Conservation (phyloP, 2,113 vertebrate species). For the Microcebus jonahi region DNA sequence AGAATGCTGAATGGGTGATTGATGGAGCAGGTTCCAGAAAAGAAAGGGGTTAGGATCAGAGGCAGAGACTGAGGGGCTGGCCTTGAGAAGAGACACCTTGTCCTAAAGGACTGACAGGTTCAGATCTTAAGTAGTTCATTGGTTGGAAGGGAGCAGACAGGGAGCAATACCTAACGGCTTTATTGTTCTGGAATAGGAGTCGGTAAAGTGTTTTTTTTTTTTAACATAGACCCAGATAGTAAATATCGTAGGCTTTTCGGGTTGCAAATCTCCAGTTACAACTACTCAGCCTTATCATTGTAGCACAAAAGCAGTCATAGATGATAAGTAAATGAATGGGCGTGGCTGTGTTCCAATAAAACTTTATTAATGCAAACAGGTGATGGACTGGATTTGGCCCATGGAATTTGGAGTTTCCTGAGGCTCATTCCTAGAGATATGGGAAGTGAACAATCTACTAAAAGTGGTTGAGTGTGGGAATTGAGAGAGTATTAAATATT, state of each 20-base stretch:
- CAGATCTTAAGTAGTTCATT: not conserved
- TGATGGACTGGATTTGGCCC: not conserved
- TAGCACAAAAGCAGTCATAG: not conserved
- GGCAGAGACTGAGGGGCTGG: not conserved
- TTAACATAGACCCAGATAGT: not conserved
- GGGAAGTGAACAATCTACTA: not conserved
- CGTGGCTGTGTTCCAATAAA: too few relatives aligned
- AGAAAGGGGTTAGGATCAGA: not conserved
- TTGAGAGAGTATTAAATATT: not conserved
- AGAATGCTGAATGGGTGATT: not conserved
- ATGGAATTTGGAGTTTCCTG: not conserved
- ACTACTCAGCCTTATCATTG: not conserved
- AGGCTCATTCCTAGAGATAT: not conserved
- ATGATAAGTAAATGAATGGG: not conserved
- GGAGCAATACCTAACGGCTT: not conserved
- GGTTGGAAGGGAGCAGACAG: not conserved
- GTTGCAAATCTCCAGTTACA: not conserved
- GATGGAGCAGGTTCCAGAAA: not conserved
- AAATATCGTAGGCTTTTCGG: not conserved
- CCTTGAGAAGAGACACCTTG: not conserved
- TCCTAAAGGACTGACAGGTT: not conserved
- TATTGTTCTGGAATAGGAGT: not conserved
- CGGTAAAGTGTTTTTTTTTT: not conserved
- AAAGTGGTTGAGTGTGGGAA: not conserved
- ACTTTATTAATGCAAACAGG: too few relatives aligned